Conservation (phyloP, 2,113 vertebrate genomes). For the Sialia sialis region DNA sequence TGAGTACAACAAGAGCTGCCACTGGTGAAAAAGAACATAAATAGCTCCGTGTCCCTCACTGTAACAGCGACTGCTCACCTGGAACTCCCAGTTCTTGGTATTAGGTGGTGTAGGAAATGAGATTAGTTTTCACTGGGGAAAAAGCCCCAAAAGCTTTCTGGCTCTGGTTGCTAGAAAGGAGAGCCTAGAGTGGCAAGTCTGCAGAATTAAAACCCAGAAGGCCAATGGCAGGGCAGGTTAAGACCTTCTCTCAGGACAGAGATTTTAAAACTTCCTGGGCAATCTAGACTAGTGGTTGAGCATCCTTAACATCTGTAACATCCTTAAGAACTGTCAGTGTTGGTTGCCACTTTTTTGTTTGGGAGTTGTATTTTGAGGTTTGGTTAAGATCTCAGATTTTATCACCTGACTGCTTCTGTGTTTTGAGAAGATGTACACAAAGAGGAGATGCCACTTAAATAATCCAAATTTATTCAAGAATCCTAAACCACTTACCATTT, state of each 20-base stretch:
- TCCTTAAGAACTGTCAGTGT: neutral
- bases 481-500: neutral
- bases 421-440: neutral
- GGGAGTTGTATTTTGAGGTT: neutral
- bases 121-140: neutral
- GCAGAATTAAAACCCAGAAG: neutral
- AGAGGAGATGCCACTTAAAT: neutral
- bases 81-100: neutral
- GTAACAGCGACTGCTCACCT: neutral
- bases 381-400: neutral
- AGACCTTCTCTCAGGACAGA: neutral
- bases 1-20: neutral
- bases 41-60: neutral
- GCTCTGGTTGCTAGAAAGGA: neutral
- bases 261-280: neutral
- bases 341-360: neutral
- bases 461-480: neutral
- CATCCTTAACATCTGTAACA: neutral
- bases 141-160: neutral
- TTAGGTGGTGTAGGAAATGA: neutral
- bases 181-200: neutral
- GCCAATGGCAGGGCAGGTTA: neutral
- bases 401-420: neutral
- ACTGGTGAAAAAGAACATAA: neutral
- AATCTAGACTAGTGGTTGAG: neutral